Conservation (phyloP, 2,888 invertebrate species). For the Synanthedon tipuliformis region DNA sequence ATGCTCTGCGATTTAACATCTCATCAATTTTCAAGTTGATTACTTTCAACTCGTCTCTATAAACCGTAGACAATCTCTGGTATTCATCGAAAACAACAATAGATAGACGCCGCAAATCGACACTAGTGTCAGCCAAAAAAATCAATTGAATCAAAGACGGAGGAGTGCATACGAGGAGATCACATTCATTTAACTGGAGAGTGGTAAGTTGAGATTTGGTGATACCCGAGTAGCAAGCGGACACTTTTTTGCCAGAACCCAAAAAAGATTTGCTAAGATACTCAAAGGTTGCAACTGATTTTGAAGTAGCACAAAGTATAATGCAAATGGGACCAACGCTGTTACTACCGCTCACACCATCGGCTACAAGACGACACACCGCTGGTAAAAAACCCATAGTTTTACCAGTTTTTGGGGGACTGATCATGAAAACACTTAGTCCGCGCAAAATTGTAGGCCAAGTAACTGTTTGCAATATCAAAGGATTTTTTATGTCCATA, state of each 20-base stretch:
- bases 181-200: conserved; percentile 73
- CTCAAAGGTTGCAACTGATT: conserved; percentile 63
- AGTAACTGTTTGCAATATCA: conserved; percentile 74
- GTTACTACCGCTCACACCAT: conserved; percentile 35
- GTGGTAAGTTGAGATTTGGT: conserved; percentile 38
- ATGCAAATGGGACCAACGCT: conserved; percentile 73
- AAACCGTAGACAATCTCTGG: conserved; percentile 72
- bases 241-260: conserved; percentile 29
- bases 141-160: conserved; percentile 60
- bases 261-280: conserved; percentile 49
- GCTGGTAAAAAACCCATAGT: conserved; percentile 78
- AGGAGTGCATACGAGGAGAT: conserved; percentile 79
- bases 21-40: conserved; percentile 50
- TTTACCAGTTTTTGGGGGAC: conserved; percentile 73
- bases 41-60: conserved; percentile 51
- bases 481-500: conserved; percentile 43
- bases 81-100: conserved; percentile 79
- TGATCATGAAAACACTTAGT: conserved; percentile 74
- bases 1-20: conserved; percentile 45
- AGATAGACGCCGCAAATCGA: conserved; percentile 73
- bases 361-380: conserved; percentile 70
- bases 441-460: conserved; percentile 78
- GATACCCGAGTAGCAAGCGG: conserved; percentile 56
- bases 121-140: conserved; percentile 35
- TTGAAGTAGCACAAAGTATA: conserved; percentile 74